These are phyloP conservation scores for Mesorhabditis belari DNA, from an alignment of 2,888 invertebrate genomes.

Conservation along the genomic window DNA sequence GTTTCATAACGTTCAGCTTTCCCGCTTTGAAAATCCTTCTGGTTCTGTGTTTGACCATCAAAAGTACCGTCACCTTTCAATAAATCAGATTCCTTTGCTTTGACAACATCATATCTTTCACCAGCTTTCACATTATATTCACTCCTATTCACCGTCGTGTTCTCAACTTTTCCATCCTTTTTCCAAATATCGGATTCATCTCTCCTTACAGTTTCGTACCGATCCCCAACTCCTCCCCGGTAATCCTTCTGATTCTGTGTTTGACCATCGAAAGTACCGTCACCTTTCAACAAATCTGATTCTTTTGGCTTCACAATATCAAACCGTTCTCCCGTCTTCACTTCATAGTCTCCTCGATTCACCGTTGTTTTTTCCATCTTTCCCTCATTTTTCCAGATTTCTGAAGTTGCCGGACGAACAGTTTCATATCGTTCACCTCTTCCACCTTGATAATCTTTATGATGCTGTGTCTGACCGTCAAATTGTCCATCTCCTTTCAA, in stretches of 20 bases:
- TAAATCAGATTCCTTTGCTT: constrained; percentile 29
- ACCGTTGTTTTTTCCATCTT: constrained; percentile 14
- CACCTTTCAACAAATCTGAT: constrained; percentile 11
- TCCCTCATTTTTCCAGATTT: constrained; percentile 16
- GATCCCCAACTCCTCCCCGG: constrained; percentile 18
- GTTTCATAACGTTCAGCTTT: constrained; percentile 17
- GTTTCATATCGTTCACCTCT: constrained; percentile 11
- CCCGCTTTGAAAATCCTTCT: constrained; percentile 16
- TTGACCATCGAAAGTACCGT: constrained; percentile 9
- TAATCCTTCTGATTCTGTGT: constrained; percentile 12
- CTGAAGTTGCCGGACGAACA: constrained; percentile 7
- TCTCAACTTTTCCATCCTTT: constrained; percentile 8
- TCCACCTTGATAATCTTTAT: constrained; percentile 7
- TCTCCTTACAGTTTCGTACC: constrained; percentile 15
- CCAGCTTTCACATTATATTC: constrained; percentile 19
- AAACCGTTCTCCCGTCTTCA: constrained; percentile 10
- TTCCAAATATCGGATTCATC: constrained; percentile 19
- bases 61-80: constrained; percentile 27
- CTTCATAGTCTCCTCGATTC: constrained; percentile 13
- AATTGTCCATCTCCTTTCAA: constrained; percentile 3
- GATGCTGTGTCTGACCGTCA: constrained; percentile 13
- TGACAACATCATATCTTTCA: constrained; percentile 20
- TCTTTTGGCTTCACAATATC: constrained; percentile 10
- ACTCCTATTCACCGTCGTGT: constrained; percentile 13
- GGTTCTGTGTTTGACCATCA: constrained; percentile 15